phyloP scores from a whole-genome alignment of 1,140 invertebrate species.

The Cardiocondyla obscurior region DNA sequence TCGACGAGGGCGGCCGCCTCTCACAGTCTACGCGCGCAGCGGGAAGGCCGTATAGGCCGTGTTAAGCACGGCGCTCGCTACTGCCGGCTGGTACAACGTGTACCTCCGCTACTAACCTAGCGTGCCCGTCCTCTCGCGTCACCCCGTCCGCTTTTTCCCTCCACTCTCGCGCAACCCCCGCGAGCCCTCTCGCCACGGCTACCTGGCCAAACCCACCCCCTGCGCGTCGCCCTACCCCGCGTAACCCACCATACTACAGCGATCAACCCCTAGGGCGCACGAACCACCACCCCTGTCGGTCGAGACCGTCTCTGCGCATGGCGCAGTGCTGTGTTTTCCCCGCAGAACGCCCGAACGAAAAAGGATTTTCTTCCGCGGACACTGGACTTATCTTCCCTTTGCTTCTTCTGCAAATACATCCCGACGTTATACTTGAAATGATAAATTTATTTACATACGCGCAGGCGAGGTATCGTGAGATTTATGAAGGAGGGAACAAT shows the following conservation, averaged over 20 bases:
- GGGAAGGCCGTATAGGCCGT: constrained; percentile 74
- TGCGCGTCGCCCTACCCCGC: constrained; percentile 38
- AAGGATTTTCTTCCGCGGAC: neutral
- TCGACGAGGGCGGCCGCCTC: constrained; percentile 49
- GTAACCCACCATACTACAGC: constrained; percentile 32
- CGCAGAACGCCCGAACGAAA: neutral
- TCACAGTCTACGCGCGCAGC: constrained; percentile 39
- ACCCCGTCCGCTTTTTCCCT: constrained; percentile 27
- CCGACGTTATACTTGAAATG: neutral
- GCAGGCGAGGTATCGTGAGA: neutral
- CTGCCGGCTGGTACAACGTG: constrained; percentile 83
- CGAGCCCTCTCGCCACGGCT: constrained; percentile 44
- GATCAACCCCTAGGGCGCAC: constrained; percentile 57
- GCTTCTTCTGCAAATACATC: neutral
- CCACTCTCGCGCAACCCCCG: constrained; percentile 49
- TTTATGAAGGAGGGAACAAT: neutral
- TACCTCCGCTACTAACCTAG: constrained; percentile 80
- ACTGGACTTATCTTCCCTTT: constrained; percentile 27
- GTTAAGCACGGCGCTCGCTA: constrained; percentile 80
- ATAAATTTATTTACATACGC: neutral
- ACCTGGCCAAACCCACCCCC: constrained; percentile 72
- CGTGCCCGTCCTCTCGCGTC: constrained; percentile 53
- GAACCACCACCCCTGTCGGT: constrained; percentile 59
- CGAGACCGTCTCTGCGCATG: constrained; percentile 50
- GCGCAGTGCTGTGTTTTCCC: constrained; percentile 45